Base-by-base conservation (phyloP, 2,113 vertebrate species). In the Scomber colias region DNA sequence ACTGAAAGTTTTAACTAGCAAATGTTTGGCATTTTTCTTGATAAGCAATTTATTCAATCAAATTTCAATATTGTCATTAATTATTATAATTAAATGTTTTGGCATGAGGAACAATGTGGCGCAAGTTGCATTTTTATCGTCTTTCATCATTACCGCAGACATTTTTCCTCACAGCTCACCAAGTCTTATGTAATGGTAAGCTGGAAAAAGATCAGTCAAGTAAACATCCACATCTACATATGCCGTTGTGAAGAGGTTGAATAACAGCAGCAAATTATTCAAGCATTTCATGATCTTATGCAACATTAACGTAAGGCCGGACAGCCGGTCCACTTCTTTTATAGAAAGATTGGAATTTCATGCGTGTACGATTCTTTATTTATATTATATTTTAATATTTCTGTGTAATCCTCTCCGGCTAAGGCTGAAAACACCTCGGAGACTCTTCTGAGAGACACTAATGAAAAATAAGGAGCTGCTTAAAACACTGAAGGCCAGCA, bases 401-500 rank as follows among this genome's bases (percentile, higher is more conserved):
- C 9, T 48, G 3, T 75, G 60, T 67, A 59, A 63, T 55, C 30
- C 21, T 61, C 30, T 62, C 71, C 61, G 68, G 13, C 40, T 13
- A 50, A 14, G 45, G 49, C 50, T 54, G 19, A 79, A 76, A 68
- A 67, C 19, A 17, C 59, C 44, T 56, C 64, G 3, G 51, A 78
- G 69, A 71, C 53, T 11, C 2, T 61, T 44, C 24, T 67, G 35
- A 24, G 71, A 81, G 59, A 71, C 55, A 31, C 45, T 56, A 51
- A 82, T 66, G 60, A 82, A 73, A 74, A 85, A 68, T 44, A 72
- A 54, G 53, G 56, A 65, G 54, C 15, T 13, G 61, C 71, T 75
- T 16, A 55, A 31, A 79, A 78, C 54, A 17, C 59, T 63, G 21
- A 86, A 72, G 19, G 57, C 74, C 48, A 62, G 69, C 70, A 51